Conservation (phyloP, 92 coral and sea anemone species). For the Galaxea fascicularis region DNA sequence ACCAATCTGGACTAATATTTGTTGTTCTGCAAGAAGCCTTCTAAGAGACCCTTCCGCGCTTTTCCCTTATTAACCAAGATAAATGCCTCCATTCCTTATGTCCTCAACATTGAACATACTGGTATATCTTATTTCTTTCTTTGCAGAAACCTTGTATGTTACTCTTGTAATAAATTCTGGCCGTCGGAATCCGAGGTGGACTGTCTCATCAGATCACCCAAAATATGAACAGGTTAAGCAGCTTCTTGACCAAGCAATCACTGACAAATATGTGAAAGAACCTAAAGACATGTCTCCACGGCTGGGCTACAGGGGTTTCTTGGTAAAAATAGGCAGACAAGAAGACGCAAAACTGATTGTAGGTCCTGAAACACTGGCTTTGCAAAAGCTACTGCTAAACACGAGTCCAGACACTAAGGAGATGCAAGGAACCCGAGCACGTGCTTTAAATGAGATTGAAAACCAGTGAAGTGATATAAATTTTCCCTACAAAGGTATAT, state of each 20-base stretch:
- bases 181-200: constrained; percentile 10
- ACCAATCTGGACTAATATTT: too few species aligned
- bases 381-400: constrained; percentile 2
- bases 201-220: background rate
- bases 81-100: too few species aligned
- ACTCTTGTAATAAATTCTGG: constrained; percentile 11
- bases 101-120: background rate
- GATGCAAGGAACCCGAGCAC: background rate
- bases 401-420: background rate
- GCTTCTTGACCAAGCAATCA: constrained; percentile 4
- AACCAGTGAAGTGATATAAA: too few species aligned
- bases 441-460: background rate
- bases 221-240: background rate
- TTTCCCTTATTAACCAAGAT: too few species aligned
- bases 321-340: background rate
- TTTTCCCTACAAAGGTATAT: too few species aligned
- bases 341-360: background rate
- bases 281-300: background rate
- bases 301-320: constrained; percentile 19
- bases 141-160: background rate
- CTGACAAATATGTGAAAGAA: background rate
- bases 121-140: background rate
- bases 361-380: background rate
- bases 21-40: too few species aligned
- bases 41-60: too few species aligned